These are phyloP conservation scores for Hyalella azteca DNA, from an alignment of 2,888 invertebrate genomes.

Conservation along the genomic window DNA sequence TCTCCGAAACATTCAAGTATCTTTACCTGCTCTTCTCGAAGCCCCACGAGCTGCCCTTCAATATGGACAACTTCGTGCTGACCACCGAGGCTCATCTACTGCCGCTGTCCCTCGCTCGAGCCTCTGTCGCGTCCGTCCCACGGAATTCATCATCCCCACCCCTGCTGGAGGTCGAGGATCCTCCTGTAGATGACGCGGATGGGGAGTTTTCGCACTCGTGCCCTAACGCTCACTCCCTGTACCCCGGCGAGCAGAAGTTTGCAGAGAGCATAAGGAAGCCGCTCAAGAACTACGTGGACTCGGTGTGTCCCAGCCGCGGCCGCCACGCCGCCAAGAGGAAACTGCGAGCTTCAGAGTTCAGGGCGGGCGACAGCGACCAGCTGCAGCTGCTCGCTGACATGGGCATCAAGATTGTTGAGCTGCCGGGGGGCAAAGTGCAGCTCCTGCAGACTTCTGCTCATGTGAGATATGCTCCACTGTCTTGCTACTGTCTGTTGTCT, in stretches of 20 bases:
- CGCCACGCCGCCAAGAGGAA: constrained; percentile 58
- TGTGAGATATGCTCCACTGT: constrained; percentile 68
- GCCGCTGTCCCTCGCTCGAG: constrained; percentile 79
- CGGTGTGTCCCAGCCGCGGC: constrained; percentile 73
- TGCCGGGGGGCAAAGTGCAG: constrained; percentile 89
- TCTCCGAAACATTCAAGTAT: constrained; percentile 98
- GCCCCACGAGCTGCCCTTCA: constrained; percentile 75
- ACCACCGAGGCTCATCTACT: constrained; percentile 96
- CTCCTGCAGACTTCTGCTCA: constrained; percentile 79
- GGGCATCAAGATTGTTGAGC: constrained; percentile 90
- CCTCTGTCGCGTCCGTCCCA: constrained; percentile 62
- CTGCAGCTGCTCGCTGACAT: constrained; percentile 84
- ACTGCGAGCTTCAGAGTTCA: constrained; percentile 63
- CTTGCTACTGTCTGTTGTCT: constrained; percentile 14
- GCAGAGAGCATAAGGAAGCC: constrained; percentile 80
- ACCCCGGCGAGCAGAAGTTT: constrained; percentile 68
- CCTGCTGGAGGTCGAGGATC: constrained; percentile 36
- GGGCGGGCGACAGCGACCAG: constrained; percentile 86
- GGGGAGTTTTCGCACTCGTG: constrained; percentile 74
- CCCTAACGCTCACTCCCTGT: constrained; percentile 82
- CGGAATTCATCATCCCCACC: constrained; percentile 37
- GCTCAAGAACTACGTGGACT: constrained; percentile 82
- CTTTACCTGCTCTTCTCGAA: constrained; percentile 88
- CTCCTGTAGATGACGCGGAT: constrained; percentile 67
- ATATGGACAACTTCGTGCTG: constrained; percentile 84